Percentiles rank a stretch among this genome's conserved stretches.
These are phyloP conservation scores for Erpornis zantholeuca DNA, from an alignment of 2,113 vertebrate species.

Conservation along the genomic window DNA sequence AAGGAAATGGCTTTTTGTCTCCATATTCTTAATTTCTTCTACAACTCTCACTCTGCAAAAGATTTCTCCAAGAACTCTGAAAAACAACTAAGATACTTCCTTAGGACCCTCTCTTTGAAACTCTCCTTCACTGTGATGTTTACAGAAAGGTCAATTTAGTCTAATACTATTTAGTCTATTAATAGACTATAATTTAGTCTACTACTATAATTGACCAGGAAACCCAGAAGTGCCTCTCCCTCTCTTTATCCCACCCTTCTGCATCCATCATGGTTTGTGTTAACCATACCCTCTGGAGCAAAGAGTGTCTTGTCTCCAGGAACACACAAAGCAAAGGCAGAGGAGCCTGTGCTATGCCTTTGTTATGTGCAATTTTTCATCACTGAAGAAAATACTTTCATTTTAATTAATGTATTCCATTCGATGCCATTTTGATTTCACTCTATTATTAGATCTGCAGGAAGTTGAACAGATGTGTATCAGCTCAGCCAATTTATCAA, in stretches of 20 bases:
- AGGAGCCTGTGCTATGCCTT: not conserved
- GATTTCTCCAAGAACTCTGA: not conserved
- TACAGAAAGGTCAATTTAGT: not conserved
- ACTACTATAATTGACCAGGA: not conserved
- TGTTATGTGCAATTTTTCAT: not conserved
- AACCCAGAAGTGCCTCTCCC: not conserved
- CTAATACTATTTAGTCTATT: not conserved
- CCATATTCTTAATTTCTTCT: not conserved
- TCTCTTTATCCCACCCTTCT: not conserved
- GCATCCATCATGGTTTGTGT: not conserved
- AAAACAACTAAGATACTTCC: not conserved
- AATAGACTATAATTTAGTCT: not conserved
- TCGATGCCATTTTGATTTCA: not conserved
- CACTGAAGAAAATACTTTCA: not conserved
- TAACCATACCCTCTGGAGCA: not conserved
- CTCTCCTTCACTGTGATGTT: not conserved
- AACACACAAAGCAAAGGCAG: not conserved
- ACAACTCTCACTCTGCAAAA: not conserved
- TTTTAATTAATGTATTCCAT: constrained; percentile 3
- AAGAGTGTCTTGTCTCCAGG: not conserved
- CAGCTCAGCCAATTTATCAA: not conserved
- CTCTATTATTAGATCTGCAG: not conserved
- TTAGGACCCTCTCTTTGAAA: not conserved
- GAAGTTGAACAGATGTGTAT: not conserved
- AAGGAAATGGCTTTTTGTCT: not conserved